A percentile compares a stretch with the other conserved stretches of the same genome.
These are phyloP conservation scores for Pocillopora grandis DNA, from an alignment of 92 coral and sea anemone species.

Conservation along the genomic window DNA sequence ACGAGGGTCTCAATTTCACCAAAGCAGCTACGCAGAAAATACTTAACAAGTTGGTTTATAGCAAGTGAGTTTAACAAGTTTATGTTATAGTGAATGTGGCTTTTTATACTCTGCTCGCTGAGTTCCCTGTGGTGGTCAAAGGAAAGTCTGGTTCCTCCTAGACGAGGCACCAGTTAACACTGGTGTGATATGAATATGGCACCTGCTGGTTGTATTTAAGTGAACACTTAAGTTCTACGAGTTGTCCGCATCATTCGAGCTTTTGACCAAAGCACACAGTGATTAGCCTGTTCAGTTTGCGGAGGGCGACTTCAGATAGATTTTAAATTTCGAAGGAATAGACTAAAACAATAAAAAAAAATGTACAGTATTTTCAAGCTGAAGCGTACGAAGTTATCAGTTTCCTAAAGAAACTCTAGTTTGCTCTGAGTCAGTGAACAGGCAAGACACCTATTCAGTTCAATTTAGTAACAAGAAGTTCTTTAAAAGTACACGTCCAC, in stretches of 20 bases:
- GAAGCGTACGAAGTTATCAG: too few relatives aligned
- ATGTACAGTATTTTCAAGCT: too few relatives aligned
- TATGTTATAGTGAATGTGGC: neutral
- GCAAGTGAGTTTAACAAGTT: slow-evolving; percentile 65
- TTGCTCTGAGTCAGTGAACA: too few relatives aligned
- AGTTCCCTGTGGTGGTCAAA: neutral
- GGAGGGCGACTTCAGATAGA: too few relatives aligned
- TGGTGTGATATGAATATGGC: neutral
- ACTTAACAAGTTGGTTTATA: slow-evolving; percentile 72
- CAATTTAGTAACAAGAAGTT: too few relatives aligned
- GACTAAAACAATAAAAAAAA: too few relatives aligned
- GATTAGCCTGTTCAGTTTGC: neutral
- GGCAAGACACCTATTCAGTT: too few relatives aligned
- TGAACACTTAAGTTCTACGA: neutral
- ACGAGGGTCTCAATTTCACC: slow-evolving; percentile 30
- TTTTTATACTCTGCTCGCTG: neutral
- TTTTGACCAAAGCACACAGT: neutral
- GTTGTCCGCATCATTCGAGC: neutral
- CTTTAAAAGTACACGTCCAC: too few relatives aligned
- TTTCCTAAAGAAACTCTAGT: too few relatives aligned
- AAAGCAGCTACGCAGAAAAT: slow-evolving; percentile 67
- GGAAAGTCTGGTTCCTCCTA: neutral
- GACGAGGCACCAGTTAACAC: neutral
- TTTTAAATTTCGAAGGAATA: too few relatives aligned
- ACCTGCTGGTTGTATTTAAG: slow-evolving; percentile 8